Conservation (phyloP, 2,797 vertebrate genomes). For the Taeniopygia guttata region DNA sequence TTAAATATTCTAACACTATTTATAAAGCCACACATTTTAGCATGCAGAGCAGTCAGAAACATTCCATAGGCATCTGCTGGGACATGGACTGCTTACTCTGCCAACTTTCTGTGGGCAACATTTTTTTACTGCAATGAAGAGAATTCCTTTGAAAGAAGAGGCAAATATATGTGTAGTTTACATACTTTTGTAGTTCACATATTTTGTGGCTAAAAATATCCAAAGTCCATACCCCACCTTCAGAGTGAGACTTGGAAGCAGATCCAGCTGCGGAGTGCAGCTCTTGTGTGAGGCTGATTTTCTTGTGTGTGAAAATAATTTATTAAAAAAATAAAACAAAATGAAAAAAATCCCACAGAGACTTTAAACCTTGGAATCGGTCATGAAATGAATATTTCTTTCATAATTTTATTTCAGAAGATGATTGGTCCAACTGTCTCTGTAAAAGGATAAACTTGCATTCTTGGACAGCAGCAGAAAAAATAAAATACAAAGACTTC, state of each 20-base stretch:
- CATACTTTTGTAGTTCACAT: constrained; percentile 73
- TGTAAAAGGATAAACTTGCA: constrained; percentile 54
- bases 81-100: constrained; percentile 31
- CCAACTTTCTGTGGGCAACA: constrained; percentile 62
- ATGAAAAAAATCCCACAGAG: not conserved
- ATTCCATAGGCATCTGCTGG: constrained; percentile 66
- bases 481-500: constrained; percentile 48
- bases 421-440: constrained; percentile 40
- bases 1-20: constrained; percentile 45
- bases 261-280: constrained; percentile 24
- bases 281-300: constrained; percentile 53
- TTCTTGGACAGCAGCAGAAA: constrained; percentile 48
- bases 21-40: constrained; percentile 58
- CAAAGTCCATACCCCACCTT: constrained; percentile 52
- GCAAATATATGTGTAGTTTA: constrained; percentile 70
- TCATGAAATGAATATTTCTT: constrained; percentile 59
- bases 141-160: constrained; percentile 66
- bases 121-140: constrained; percentile 59
- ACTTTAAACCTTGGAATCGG: constrained; percentile 61
- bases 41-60: constrained; percentile 37
- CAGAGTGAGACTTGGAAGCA: constrained; percentile 55
- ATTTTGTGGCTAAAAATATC: constrained; percentile 75
- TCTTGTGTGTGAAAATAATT: constrained; percentile 70
- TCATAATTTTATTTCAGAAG: constrained; percentile 62
- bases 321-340: constrained; percentile 12